A percentile compares a stretch with the other conserved stretches of the same genome.
Conservation (phyloP, 2,113 vertebrate genomes). For the Cranoglanis bouderius region DNA sequence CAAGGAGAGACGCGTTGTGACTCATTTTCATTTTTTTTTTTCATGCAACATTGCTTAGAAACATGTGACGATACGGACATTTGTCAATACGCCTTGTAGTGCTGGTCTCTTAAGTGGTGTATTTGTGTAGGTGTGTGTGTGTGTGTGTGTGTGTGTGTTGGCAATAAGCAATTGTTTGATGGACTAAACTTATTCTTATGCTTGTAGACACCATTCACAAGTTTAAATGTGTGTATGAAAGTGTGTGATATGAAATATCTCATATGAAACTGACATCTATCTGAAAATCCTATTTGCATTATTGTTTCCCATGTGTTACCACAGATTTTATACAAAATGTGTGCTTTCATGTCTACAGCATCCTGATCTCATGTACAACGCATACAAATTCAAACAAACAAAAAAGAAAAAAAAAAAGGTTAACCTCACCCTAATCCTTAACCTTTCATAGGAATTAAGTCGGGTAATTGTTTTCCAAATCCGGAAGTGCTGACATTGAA, state of each 20-base stretch:
- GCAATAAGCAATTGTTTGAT: not conserved
- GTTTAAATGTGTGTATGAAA: not conserved
- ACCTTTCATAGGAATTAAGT: not conserved
- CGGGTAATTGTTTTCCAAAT: not conserved
- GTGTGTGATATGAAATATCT: not conserved
- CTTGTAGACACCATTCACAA: not conserved
- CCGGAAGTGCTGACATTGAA: not conserved
- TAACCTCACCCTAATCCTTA: not conserved
- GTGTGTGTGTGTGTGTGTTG: not conserved
- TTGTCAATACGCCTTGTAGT: constrained; percentile 2
- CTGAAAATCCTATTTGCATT: too few species aligned
- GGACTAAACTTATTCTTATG: not conserved
- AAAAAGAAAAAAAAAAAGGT: not conserved
- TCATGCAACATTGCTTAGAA: not conserved
- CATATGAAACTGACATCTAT: too few species aligned
- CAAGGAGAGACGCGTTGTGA: constrained; percentile 13
- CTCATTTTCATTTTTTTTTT: constrained; percentile 5
- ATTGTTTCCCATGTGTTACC: too few species aligned
- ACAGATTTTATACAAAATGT: not conserved
- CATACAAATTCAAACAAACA: not conserved
- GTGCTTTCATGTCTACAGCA: not conserved
- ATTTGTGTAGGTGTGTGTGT: too few species aligned
- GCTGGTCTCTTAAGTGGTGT: constrained; percentile 16
- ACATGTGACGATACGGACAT: constrained; percentile 19
- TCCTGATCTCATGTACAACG: too few species aligned